Base-by-base conservation (phyloP, 2,113 vertebrate species). In the Heliornis fulica region DNA sequence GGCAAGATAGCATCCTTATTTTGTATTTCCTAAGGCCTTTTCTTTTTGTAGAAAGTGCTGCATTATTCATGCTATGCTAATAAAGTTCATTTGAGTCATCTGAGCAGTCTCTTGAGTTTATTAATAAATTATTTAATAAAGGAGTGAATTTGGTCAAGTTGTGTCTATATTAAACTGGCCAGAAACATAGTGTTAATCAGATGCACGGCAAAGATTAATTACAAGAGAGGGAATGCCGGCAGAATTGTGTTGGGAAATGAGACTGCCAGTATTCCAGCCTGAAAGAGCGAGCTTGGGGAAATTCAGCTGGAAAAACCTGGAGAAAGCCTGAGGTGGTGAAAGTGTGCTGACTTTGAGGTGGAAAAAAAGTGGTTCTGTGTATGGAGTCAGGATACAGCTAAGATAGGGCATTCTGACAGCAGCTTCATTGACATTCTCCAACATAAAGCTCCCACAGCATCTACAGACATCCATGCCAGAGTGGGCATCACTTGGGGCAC, bases 41-140 rank as follows among this genome's bases (percentile, higher is more conserved):
- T 80, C 29, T 63, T 63, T 83, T 46, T 83, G 36, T 78, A 63
- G 64, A 61, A 69, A 66, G 17, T n/a, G 40, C 3, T 94, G 76
- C 92, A 95, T 96, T 94, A 94, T 96, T 96, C 56, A 94, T 43
- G 36, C 5, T 89, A 90, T 90, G 64, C 68, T 75, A 91, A 95
- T 92, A 81, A 96, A 89, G 76, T 87, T 96, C 71, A 92, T 92
- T 81, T 94, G 68, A 83, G 64, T 89, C 54, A 89, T 89, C 76
- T 71, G 41, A 93, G 31, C 51, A 70, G 16, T 66, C 80, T 93
- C 34, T 32, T 36, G 80, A 89, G 46, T 70, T 96, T 90, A 78
- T 89, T 87, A 93, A 93, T 95, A 87, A 86, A 91, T 91, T 91
- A 84, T 92, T 94, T 90, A 4, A 10, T 89, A 59, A 70, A 78